Percentiles rank a stretch among this genome's conserved stretches.
phyloP scores from a whole-genome alignment of 2,888 invertebrate species.

The Auanema freiburgensis region DNA sequence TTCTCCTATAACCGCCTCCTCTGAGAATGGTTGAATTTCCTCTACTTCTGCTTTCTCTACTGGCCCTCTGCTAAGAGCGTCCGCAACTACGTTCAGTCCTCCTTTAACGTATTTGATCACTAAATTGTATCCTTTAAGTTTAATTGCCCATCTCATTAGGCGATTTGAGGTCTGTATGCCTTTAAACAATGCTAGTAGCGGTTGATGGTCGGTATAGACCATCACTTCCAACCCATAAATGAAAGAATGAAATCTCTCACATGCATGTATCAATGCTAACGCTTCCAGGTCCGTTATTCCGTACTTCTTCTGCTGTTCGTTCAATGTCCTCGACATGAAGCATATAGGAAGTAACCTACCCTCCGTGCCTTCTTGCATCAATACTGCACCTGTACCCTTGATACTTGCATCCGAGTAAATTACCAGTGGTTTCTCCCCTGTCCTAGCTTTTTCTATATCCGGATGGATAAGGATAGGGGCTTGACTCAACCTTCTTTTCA shows the following conservation, averaged over 20 bases:
- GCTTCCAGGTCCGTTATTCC: slow-evolving; percentile 36
- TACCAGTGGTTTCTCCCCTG: slow-evolving; percentile 23
- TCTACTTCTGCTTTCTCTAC: not conserved
- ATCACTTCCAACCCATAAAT: slow-evolving; percentile 19
- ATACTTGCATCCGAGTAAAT: slow-evolving; percentile 38
- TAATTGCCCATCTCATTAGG: slow-evolving; percentile 17
- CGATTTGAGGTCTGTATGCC: slow-evolving; percentile 4
- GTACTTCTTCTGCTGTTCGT: slow-evolving; percentile 28
- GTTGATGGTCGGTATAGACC: slow-evolving; percentile 29
- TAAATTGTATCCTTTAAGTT: slow-evolving; percentile 7
- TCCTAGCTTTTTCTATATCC: slow-evolving; percentile 31
- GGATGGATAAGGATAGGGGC: slow-evolving; percentile 35
- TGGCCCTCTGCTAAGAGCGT: slow-evolving; percentile 20
- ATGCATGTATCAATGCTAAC: slow-evolving; percentile 25
- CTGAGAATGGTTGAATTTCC: too few species aligned
- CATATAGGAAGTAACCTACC: slow-evolving; percentile 29
- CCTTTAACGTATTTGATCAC: slow-evolving; percentile 19
- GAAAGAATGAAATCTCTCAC: slow-evolving; percentile 21
- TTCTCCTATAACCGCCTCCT: not conserved
- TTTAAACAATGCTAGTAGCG: slow-evolving; percentile 20
- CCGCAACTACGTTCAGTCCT: slow-evolving; percentile 16
- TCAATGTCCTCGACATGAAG: too few species aligned
- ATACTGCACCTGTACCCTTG: slow-evolving; percentile 35
- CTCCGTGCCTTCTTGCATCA: slow-evolving; percentile 28
- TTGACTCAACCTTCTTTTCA: slow-evolving; percentile 24